phyloP scores from a whole-genome alignment of 2,113 vertebrate species.

The Myanophis thanlyinensis region DNA sequence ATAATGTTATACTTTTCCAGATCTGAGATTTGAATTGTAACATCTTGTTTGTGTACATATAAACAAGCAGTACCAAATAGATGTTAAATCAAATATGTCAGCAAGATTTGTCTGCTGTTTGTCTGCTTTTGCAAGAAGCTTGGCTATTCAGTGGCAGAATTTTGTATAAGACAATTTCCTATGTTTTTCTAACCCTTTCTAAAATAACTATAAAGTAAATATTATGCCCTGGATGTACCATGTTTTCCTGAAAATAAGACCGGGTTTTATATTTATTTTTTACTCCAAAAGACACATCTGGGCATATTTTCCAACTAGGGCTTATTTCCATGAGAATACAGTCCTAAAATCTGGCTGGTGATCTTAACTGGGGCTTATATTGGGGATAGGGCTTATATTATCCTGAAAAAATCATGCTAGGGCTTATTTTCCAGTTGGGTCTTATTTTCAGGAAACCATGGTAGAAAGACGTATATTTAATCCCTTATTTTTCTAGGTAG shows the following conservation, averaged over 20 bases:
- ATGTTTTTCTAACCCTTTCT: not conserved
- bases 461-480: not conserved
- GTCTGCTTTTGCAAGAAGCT: not conserved
- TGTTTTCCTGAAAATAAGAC: no score
- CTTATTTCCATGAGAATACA: no score
- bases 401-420: no score
- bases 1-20: not conserved
- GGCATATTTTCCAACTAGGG: no score
- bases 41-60: not conserved
- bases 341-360: no score
- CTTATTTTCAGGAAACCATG: no score
- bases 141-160: not conserved
- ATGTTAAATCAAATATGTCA: not conserved
- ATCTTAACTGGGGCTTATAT: no score
- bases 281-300: no score
- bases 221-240: not conserved
- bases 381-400: no score
- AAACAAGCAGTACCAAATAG: not conserved
- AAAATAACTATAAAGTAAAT: not conserved
- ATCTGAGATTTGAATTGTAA: not conserved
- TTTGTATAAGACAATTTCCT: not conserved
- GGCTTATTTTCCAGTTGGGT: no score
- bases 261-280: no score
- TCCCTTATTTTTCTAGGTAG: not conserved
- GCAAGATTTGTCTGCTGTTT: not conserved